Conservation (phyloP, 2,113 vertebrate genomes). For the Grammomys dolichurus region DNA sequence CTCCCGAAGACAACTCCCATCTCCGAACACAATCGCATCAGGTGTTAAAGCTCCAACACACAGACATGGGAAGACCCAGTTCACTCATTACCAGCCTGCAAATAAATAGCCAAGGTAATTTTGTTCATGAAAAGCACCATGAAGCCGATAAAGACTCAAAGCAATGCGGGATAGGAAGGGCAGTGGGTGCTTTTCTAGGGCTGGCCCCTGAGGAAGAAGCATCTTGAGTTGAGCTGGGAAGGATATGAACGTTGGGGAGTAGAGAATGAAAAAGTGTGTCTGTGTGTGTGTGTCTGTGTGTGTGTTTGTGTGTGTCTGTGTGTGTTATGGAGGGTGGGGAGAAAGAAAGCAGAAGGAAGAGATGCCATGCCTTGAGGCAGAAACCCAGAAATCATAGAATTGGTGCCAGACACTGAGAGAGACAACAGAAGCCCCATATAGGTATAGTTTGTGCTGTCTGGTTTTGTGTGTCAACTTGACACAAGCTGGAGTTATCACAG, state of each 20-base stretch:
- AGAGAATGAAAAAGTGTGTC: not conserved
- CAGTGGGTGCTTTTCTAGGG: accelerated
- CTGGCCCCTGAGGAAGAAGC: too few relatives aligned
- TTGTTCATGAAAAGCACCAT: not conserved
- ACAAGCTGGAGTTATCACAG: too few relatives aligned
- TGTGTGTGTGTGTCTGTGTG: not conserved
- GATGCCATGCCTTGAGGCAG: not conserved
- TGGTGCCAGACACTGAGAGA: too few relatives aligned
- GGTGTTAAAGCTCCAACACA: not conserved
- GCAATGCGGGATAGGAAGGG: too few relatives aligned
- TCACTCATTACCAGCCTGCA: accelerated
- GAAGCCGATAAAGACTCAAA: not conserved
- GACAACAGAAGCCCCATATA: not conserved
- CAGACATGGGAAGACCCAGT: not conserved
- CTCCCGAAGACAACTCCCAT: not conserved
- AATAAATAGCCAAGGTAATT: too few relatives aligned
- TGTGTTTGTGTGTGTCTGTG: not conserved
- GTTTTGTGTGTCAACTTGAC: too few relatives aligned
- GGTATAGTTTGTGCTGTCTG: too few relatives aligned
- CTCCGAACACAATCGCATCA: not conserved
- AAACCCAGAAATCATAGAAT: not conserved
- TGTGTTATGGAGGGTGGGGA: too few relatives aligned
- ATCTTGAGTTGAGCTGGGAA: not conserved
- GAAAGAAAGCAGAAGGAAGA: not conserved
- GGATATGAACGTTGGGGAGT: not conserved